Evolutionary conservation across 2,797 vertebrate genomes (phyloP), one percentile per base, ranked within the genome.

Genomic region (Brachyalestes nurse): DNA sequence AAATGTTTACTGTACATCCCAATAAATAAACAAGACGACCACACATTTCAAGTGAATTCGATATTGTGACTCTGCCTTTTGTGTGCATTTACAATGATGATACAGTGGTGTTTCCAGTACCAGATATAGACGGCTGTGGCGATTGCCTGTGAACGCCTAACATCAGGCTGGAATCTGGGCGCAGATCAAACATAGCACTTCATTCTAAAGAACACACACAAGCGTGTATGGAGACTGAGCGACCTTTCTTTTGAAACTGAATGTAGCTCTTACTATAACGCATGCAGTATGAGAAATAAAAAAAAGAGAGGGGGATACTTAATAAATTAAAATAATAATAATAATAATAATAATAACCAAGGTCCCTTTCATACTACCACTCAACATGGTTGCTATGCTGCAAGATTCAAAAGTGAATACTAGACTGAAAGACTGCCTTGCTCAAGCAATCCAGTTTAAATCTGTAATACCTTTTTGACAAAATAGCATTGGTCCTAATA

Each of bases 21-120:
- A 91, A 91, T 89, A 91, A 93, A 93, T 91, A 92, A 93, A 84
- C 78, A 88, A 87, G 82, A 91, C 89, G 51, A 92, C 89, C 90
- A 90, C 90, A 91, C 90, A 89, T 87, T 87, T 88, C 80, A 83
- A 87, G 87, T 89, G 89, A 89, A 88, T 88, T 76, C 10, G 9
- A 81, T 90, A 89, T 87, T 82, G 78, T 80, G 90, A 90, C 87
- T 88, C 51, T 23, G 62, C 83, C 86, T 84, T 84, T 89, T 76
- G 87, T 88, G 91, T 90, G 91, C 91, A 93, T 82, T 75, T 82
- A 86, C 84, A 86, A 85, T 90, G 85, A 89, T 90, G 91, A 90
- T 87, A 34, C 34, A 34, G 90, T 86, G 80, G 81, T 75, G 72
- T 87, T 87, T 88, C 85, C 80, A 85, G 83, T 87, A 89, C 88